A percentile compares a stretch with the other conserved stretches of the same genome.
phyloP scores from a whole-genome alignment of 2,797 vertebrate species.

The Cetoscarus ocellatus region DNA sequence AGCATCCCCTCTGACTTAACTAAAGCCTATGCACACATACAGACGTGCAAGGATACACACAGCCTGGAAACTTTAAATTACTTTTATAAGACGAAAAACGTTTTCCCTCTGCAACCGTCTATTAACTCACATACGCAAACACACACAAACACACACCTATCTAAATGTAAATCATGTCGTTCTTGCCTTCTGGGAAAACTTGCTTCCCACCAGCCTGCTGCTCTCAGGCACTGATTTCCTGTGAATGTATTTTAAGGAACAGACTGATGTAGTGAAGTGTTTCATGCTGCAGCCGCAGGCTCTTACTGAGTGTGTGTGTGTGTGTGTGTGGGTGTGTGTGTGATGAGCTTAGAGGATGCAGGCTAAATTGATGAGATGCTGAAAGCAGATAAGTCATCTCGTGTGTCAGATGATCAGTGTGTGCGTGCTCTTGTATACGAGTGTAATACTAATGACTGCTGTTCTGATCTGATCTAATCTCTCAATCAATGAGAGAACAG shows the following conservation, averaged over 20 bases:
- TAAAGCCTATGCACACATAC: neutral
- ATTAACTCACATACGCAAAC: conserved; percentile 22
- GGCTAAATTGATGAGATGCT: conserved; percentile 67
- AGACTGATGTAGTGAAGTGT: conserved; percentile 48
- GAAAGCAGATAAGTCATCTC: conserved; percentile 59
- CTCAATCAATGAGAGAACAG: conserved; percentile 63
- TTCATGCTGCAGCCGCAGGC: conserved; percentile 35
- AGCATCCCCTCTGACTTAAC: conserved; percentile 5
- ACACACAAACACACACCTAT: conserved; percentile 56
- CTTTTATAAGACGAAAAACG: conserved; percentile 19
- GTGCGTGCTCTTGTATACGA: conserved; percentile 11
- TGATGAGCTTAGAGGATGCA: conserved; percentile 52
- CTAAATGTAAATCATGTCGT: conserved; percentile 78
- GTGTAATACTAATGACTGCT: conserved; percentile 51
- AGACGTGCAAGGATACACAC: conserved; percentile 5
- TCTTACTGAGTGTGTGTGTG: conserved; percentile 35
- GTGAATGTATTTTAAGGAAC: conserved; percentile 64
- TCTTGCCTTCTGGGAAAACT: conserved; percentile 54
- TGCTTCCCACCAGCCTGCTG: conserved; percentile 40
- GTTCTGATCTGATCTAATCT: conserved; percentile 63
- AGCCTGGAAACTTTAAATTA: conserved; percentile 41
- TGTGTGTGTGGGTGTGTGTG: conserved; percentile 8
- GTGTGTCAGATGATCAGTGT: conserved; percentile 53
- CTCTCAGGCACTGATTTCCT: conserved; percentile 53
- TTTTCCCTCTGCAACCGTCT: conserved; percentile 25